Percentiles rank a stretch among this genome's conserved stretches.
These are phyloP conservation scores for Pachycephala philippinensis DNA, from an alignment of 2,113 vertebrate genomes.

Conservation along the genomic window DNA sequence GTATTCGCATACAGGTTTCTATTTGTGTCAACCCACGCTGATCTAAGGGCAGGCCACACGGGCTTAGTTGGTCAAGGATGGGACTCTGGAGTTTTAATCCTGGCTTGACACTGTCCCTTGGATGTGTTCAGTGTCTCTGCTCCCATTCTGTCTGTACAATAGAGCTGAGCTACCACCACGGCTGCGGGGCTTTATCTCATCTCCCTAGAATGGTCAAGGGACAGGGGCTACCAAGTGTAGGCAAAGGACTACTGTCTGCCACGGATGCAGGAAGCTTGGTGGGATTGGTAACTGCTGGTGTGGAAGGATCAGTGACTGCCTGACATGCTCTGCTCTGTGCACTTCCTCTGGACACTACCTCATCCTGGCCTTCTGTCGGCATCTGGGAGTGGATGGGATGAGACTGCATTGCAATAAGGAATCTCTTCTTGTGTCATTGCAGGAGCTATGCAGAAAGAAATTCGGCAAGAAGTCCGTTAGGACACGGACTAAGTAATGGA, in stretches of 20 bases:
- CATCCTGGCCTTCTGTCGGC: conserved; percentile 37
- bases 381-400: neutral
- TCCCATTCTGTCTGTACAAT: conserved; percentile 54
- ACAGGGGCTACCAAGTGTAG: conserved; percentile 40
- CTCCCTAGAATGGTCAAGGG: conserved; percentile 42
- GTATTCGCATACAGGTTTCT: conserved; percentile 64
- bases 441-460: conserved; percentile 73
- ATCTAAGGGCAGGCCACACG: conserved; percentile 41
- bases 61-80: conserved; percentile 51
- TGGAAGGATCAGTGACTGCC: conserved; percentile 56
- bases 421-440: neutral
- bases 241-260: conserved; percentile 16
- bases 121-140: conserved; percentile 54
- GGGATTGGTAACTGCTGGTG: conserved; percentile 60
- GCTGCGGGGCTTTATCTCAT: conserved; percentile 55
- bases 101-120: conserved; percentile 55
- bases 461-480: conserved; percentile 51
- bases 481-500: conserved; percentile 69
- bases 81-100: conserved; percentile 57
- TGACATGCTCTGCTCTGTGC: conserved; percentile 50
- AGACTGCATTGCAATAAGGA: neutral
- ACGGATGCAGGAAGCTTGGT: conserved; percentile 57
- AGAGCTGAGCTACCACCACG: conserved; percentile 47
- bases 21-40: conserved; percentile 46
- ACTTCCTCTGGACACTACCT: conserved; percentile 55